These are phyloP conservation scores for Anoncus sp. DNA, from an alignment of 2,888 invertebrate species.

Conservation along the genomic window DNA sequence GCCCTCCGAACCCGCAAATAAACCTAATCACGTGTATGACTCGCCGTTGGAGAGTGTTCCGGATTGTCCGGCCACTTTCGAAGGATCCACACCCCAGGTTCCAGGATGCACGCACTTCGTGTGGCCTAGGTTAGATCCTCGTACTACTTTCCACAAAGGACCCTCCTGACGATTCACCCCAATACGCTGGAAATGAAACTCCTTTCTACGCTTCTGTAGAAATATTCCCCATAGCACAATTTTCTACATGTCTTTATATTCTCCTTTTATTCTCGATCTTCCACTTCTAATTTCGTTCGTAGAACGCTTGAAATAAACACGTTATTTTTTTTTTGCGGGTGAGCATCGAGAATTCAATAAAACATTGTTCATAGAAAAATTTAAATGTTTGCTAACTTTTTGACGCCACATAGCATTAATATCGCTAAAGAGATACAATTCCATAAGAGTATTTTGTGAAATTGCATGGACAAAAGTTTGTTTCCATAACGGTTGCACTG, in stretches of 20 bases:
- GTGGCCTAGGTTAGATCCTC: constrained; percentile 19
- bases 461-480: constrained; percentile 3
- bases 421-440: background rate
- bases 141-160: constrained; percentile 16
- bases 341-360: too few relatives aligned
- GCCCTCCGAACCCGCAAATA: constrained; percentile 76
- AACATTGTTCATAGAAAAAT: background rate
- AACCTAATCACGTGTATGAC: constrained; percentile 78
- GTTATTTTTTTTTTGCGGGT: too few relatives aligned
- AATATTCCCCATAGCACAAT: background rate
- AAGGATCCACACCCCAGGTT: constrained; percentile 37
- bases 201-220: background rate
- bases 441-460: background rate
- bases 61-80: constrained; percentile 76
- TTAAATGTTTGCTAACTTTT: too few relatives aligned
- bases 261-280: background rate
- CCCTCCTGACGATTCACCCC: constrained; percentile 1
- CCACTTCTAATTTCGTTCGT: background rate
- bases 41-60: constrained; percentile 64
- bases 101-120: constrained; percentile 15
- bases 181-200: background rate
- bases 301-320: too few relatives aligned
- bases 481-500: background rate
- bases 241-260: background rate
- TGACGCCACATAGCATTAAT: background rate